Evolutionary conservation across 2,797 vertebrate genomes (phyloP).

Genomic region (Pseudochirops corinnae): DNA sequence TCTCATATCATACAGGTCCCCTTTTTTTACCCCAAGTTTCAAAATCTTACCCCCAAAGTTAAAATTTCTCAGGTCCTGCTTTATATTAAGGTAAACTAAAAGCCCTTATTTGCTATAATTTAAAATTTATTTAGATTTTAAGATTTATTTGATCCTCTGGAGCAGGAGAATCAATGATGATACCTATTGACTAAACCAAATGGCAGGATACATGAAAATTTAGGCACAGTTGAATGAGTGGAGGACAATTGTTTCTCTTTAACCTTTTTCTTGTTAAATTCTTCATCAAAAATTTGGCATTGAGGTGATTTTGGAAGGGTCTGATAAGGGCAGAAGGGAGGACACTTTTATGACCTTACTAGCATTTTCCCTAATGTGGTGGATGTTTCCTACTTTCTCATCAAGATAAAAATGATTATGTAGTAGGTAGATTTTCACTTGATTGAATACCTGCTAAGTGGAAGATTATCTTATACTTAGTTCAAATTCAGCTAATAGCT

Average conservation of each 20-base stretch:
- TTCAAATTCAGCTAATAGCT: slow-evolving; percentile 28
- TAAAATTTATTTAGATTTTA: background rate
- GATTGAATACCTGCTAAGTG: slow-evolving; percentile 42
- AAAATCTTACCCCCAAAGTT: background rate
- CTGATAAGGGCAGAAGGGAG: slow-evolving; percentile 6
- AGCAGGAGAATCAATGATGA: background rate
- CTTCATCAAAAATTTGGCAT: background rate
- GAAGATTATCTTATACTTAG: slow-evolving; percentile 50
- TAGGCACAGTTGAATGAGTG: background rate
- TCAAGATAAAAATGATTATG: slow-evolving; percentile 44
- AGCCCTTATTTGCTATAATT: background rate
- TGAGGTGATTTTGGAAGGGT: slow-evolving; percentile 9
- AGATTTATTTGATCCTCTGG: background rate
- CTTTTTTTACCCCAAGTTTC: background rate
- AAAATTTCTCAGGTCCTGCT: background rate
- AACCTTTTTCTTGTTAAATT: background rate
- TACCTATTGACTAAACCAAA: background rate
- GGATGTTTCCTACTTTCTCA: slow-evolving; percentile 37
- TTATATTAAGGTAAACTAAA: background rate
- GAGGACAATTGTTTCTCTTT: slow-evolving; percentile 16
- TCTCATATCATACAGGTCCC: background rate
- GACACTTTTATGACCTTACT: background rate
- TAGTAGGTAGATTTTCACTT: slow-evolving; percentile 41
- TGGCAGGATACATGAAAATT: background rate
- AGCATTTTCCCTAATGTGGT: background rate